Percentiles rank a stretch among this genome's conserved stretches.
Evolutionary conservation across 1,140 invertebrate genomes (phyloP).

Genomic region (Bemisia tabaci): DNA sequence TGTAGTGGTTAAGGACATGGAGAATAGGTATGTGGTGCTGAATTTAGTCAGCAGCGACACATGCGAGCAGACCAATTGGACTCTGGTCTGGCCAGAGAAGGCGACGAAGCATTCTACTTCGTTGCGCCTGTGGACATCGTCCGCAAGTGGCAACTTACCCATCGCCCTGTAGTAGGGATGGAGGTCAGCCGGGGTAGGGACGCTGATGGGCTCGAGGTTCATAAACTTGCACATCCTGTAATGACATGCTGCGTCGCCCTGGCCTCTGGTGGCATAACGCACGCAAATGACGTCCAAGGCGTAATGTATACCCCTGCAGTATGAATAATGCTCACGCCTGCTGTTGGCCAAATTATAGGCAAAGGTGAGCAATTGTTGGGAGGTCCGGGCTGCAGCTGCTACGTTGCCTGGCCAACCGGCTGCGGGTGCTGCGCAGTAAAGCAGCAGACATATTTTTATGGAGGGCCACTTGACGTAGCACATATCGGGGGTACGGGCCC

Average conservation of each 20-base stretch:
- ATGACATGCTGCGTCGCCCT: too few species aligned
- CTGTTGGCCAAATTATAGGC: neutral
- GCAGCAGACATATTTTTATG: neutral
- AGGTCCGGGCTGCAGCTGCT: neutral
- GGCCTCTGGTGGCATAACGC: neutral
- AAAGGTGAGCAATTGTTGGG: neutral
- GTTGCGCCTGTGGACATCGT: neutral
- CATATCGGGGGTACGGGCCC: neutral
- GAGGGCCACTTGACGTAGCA: neutral
- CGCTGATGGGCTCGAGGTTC: neutral
- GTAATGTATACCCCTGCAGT: neutral
- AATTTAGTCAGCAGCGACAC: too few species aligned
- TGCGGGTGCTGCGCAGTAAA: neutral
- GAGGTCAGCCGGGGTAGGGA: neutral
- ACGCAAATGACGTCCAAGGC: neutral
- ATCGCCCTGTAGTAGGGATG: neutral
- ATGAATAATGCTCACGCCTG: neutral
- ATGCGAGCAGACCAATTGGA: too few species aligned
- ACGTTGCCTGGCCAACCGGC: neutral
- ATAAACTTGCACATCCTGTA: neutral
- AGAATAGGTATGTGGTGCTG: neutral
- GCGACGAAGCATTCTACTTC: neutral
- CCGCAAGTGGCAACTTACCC: neutral
- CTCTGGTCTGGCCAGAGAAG: neutral
- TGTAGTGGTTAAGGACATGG: neutral